A percentile compares a stretch with the other conserved stretches of the same genome.
Evolutionary conservation across 2,113 vertebrate species (phyloP).

Genomic region (Hippopotamus amphibius): DNA sequence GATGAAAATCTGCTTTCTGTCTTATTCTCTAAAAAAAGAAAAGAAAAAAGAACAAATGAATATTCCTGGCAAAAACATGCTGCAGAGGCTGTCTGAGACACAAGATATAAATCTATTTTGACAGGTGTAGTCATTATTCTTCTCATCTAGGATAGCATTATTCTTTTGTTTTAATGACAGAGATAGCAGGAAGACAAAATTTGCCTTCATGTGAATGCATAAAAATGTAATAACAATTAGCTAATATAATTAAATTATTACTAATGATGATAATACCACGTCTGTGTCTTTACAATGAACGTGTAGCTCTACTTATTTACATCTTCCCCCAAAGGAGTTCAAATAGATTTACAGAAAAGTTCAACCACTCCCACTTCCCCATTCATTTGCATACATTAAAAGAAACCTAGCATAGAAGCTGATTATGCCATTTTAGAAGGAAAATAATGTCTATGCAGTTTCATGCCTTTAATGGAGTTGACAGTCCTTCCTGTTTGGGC

Average conservation of each 20-base stretch:
- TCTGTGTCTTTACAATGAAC: constrained; percentile 43
- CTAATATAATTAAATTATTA: constrained; percentile 75
- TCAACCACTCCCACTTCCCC: constrained; percentile 32
- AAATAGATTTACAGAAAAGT: constrained; percentile 41
- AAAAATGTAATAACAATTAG: constrained; percentile 72
- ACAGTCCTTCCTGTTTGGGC: background rate
- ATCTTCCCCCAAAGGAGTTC: constrained; percentile 65
- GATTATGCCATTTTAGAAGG: constrained; percentile 36
- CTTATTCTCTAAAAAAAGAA: background rate
- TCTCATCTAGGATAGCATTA: constrained; percentile 56
- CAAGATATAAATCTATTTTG: constrained; percentile 74
- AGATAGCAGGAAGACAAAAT: constrained; percentile 68
- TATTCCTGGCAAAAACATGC: constrained; percentile 59
- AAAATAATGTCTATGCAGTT: constrained; percentile 26
- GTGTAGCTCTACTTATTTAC: constrained; percentile 57
- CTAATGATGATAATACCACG: constrained; percentile 62
- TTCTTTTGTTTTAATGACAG: constrained; percentile 74
- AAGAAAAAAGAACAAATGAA: constrained; percentile 50
- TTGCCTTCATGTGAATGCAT: constrained; percentile 50
- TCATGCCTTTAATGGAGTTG: background rate
- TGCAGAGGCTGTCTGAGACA: constrained; percentile 36
- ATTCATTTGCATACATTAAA: constrained; percentile 55
- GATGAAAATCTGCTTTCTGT: constrained; percentile 63
- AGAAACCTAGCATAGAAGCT: constrained; percentile 4
- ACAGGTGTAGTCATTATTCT: constrained; percentile 73